A percentile compares a stretch with the other conserved stretches of the same genome.
These are phyloP conservation scores for Drosophila pectinifera DNA, from an alignment of 1,140 invertebrate species.

Conservation along the genomic window DNA sequence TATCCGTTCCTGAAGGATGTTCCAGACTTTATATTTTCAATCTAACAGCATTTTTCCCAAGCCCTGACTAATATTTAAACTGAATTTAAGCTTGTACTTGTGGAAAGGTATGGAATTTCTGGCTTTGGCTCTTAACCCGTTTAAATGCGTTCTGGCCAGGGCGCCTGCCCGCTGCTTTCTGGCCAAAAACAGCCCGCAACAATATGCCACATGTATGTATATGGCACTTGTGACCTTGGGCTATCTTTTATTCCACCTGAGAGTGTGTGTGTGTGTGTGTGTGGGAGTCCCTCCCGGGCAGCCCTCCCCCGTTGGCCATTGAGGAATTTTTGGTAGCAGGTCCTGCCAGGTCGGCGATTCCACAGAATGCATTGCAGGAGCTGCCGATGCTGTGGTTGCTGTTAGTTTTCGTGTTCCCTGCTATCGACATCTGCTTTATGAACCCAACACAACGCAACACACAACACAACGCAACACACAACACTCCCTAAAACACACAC, in stretches of 20 bases:
- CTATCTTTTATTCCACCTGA: background rate
- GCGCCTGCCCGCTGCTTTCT: background rate
- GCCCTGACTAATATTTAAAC: slow-evolving; percentile 7
- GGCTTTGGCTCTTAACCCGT: no score
- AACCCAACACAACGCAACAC: no score
- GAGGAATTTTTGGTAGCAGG: slow-evolving; percentile 26
- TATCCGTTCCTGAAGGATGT: no score
- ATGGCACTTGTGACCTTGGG: slow-evolving; percentile 35
- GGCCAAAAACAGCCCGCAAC: slow-evolving; percentile 16
- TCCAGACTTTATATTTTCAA: background rate
- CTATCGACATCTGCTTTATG: slow-evolving; percentile 41
- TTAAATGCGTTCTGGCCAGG: slow-evolving; percentile 34
- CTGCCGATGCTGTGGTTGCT: slow-evolving; percentile 2
- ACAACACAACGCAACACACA: no score
- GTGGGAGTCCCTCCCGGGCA: no score
- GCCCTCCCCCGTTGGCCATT: background rate
- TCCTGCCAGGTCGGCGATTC: background rate
- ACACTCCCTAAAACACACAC: background rate
- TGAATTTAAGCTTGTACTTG: slow-evolving; percentile 23
- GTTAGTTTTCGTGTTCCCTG: slow-evolving; percentile 31
- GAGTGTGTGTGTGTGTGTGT: background rate
- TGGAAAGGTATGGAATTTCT: no score
- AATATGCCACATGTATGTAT: slow-evolving; percentile 49
- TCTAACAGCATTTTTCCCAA: background rate
- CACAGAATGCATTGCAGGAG: slow-evolving; percentile 4